Base-by-base conservation (phyloP, 2,113 vertebrate genomes). In the Tricholaema leucomelas region DNA sequence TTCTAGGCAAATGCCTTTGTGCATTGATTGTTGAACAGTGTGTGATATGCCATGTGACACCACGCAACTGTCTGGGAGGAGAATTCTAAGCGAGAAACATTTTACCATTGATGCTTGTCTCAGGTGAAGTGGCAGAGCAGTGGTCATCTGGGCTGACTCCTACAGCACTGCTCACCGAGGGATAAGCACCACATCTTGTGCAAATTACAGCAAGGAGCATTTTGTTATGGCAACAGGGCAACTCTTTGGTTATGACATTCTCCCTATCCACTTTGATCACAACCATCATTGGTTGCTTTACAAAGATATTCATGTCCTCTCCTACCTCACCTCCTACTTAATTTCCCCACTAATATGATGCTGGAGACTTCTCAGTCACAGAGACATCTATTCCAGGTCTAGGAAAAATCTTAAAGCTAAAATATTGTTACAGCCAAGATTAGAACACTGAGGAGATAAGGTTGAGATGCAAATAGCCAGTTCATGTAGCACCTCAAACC, bases 281-380 rank as follows among this genome's bases (percentile, higher is more conserved):
- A 91, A 27, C 33, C 4, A 35, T 24, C 24, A 35, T 6, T n/a
- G 28, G 8, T 14, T 21, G 8, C 10, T 61, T 79, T 58, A 58
- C 5, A 21, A 2, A 55, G 25, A 38, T 21, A 42, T 4, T 6
- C 0, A 0, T 5, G 12, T 30, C 78, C n/a, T 75, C 35, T 76
- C 12, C 30, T 15, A 58, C 27, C 21, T 76, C 58, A 9, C 5
- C 40, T 61, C 72, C 71, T 69, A 36, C 30, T 40, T 67, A 9
- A 70, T 63, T 66, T 88, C 28, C 33, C 36, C 33, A 33, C 4
- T 74, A 35, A 20, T 40, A 59, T 18, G 60, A 73, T 6, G 7
- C 20, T 71, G 46, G 9, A 61, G 16, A 15, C 21, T 46, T 85
- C 27, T 8, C n/a, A 17, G 65, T 77, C 17, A 63, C 12, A 91